A percentile compares a stretch with the other conserved stretches of the same genome.
Conservation (phyloP, 1,140 invertebrate species). For the Drosophila erecta region DNA sequence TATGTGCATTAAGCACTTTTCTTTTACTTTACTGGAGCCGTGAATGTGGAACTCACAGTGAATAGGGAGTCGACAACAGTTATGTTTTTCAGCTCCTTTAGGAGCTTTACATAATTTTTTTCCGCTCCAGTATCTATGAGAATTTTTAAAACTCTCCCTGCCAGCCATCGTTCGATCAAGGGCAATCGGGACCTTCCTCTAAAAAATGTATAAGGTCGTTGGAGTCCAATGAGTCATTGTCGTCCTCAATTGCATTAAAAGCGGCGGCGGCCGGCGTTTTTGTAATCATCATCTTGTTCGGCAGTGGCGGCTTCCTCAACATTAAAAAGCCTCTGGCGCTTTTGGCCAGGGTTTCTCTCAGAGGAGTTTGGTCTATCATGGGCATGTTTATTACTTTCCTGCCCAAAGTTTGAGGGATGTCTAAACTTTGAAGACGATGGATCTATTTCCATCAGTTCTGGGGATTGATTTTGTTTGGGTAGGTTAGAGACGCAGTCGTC, state of each 20-base stretch:
- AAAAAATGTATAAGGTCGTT: neutral
- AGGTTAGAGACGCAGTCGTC: neutral
- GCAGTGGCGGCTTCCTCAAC: conserved; percentile 1
- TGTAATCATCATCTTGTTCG: neutral
- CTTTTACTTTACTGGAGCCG: neutral
- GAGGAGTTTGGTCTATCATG: neutral
- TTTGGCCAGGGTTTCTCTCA: neutral
- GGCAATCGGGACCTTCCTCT: neutral
- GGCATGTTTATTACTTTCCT: neutral
- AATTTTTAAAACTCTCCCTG: neutral
- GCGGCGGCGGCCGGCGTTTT: conserved; percentile 10
- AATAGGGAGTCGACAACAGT: neutral
- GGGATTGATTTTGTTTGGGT: neutral
- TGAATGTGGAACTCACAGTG: neutral
- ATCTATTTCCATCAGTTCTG: neutral
- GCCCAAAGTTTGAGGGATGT: conserved; percentile 3
- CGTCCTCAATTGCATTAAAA: no score
- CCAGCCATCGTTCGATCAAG: neutral
- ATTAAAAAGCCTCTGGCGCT: conserved; percentile 6
- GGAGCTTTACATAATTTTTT: neutral
- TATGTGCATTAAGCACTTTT: neutral
- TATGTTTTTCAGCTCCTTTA: neutral
- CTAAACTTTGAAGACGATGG: no score
- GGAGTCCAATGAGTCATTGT: neutral
- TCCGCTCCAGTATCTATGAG: neutral